Conservation (phyloP, 2,113 vertebrate species). For the Baryphthengus martii region DNA sequence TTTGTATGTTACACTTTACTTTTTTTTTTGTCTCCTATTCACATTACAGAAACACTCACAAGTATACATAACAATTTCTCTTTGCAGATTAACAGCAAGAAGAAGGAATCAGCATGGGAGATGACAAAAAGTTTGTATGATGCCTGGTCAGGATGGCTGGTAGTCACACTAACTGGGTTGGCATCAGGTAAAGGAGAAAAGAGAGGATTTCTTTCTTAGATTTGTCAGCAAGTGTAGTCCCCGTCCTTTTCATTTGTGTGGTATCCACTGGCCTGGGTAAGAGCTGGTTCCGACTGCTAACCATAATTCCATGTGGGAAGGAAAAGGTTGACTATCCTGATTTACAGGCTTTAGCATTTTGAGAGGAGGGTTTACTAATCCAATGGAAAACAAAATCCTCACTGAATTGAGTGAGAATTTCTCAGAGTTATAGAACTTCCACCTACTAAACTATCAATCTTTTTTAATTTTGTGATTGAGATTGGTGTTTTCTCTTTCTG, state of each 20-base stretch:
- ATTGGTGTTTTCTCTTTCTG: background rate
- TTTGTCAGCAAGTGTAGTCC: background rate
- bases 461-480: background rate
- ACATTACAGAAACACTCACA: background rate
- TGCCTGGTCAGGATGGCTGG: conserved; percentile 98
- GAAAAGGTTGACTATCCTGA: background rate
- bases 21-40: background rate
- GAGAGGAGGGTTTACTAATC: background rate
- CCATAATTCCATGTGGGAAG: background rate
- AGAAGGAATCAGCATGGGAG: conserved; percentile 98
- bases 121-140: conserved; percentile 96
- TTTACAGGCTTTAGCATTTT: background rate
- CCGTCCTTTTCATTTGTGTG: background rate
- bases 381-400: background rate
- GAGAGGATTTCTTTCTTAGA: background rate
- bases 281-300: background rate
- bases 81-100: conserved; percentile 96
- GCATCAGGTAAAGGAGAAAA: conserved; percentile 84
- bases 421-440: background rate
- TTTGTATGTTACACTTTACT: background rate
- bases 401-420: background rate
- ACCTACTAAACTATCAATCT: background rate
- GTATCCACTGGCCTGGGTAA: background rate
- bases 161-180: conserved; percentile 94
- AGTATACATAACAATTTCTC: background rate